phyloP scores from a whole-genome alignment of 2,797 vertebrate genomes.

The Microtus agrestis region DNA sequence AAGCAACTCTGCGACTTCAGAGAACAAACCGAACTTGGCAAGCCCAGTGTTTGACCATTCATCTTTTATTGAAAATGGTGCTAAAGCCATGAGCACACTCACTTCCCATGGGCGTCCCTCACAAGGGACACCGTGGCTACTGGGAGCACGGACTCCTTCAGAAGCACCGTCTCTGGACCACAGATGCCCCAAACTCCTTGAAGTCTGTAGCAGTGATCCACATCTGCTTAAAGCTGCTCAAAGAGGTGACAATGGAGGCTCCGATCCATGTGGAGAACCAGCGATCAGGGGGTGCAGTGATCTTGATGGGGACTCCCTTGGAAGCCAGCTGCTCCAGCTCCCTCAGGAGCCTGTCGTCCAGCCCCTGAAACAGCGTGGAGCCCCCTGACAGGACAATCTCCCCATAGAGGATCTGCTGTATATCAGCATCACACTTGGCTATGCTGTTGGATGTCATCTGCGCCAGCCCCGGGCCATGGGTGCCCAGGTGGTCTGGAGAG shows the following conservation, averaged over 20 bases:
- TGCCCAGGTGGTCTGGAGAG: slow-evolving; percentile 56
- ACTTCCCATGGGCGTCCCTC: fast-evolving
- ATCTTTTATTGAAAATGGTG: slow-evolving; percentile 40
- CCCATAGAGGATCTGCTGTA: slow-evolving; percentile 66
- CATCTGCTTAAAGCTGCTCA: slow-evolving; percentile 79
- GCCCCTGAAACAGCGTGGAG: slow-evolving; percentile 73
- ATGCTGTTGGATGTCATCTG: slow-evolving; percentile 78
- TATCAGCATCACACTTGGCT: background rate
- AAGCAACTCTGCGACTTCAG: fast-evolving
- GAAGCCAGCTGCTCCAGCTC: slow-evolving; percentile 75
- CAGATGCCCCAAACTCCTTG: slow-evolving; percentile 74
- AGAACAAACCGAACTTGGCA: fast-evolving
- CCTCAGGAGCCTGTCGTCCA: slow-evolving; percentile 78
- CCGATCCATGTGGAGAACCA: slow-evolving; percentile 81
- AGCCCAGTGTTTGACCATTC: fast-evolving
- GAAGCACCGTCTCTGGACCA: slow-evolving; percentile 84
- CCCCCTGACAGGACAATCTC: slow-evolving; percentile 74
- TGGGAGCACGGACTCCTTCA: background rate
- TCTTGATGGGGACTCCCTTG: slow-evolving; percentile 2
- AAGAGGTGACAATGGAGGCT: slow-evolving; percentile 81
- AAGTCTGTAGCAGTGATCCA: slow-evolving; percentile 79
- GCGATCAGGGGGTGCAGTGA: slow-evolving; percentile 41
- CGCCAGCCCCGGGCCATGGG: slow-evolving; percentile 71
- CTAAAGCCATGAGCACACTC: fast-evolving
- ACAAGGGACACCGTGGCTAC: background rate